A percentile compares a stretch with the other conserved stretches of the same genome.
phyloP scores from a whole-genome alignment of 2,113 vertebrate genomes.

The Nesogale talazaci region DNA sequence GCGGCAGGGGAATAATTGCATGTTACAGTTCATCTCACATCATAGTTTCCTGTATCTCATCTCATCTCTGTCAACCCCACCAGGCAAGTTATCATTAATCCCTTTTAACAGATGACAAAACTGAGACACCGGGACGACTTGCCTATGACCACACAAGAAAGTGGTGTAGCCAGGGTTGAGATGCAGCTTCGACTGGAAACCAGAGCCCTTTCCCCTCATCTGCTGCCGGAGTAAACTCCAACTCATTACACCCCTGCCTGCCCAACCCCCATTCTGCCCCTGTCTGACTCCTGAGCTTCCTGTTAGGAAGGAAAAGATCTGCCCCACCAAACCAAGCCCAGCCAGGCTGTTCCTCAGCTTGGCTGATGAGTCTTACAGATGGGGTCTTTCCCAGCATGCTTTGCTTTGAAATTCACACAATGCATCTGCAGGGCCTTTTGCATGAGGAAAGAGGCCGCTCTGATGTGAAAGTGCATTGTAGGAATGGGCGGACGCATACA shows the following conservation, averaged over 20 bases:
- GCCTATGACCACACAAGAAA: background rate
- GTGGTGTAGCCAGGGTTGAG: background rate
- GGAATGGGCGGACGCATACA: background rate
- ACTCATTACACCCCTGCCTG: background rate
- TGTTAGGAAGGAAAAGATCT: slow-evolving; percentile 21
- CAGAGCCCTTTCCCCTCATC: background rate
- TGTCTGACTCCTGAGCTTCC: slow-evolving; percentile 8
- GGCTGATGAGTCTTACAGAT: background rate
- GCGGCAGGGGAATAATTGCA: background rate
- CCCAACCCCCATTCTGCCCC: background rate
- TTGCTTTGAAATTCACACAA: background rate
- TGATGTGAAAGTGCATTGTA: fast-evolving
- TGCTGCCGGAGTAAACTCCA: background rate
- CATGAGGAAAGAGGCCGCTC: background rate
- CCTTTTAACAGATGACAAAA: background rate
- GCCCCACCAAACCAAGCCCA: background rate
- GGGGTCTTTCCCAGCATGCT: background rate
- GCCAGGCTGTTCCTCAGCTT: background rate
- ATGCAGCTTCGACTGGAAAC: background rate
- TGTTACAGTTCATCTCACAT: background rate
- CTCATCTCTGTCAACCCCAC: background rate
- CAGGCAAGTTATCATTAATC: background rate
- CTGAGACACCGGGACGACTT: background rate
- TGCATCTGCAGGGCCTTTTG: background rate
- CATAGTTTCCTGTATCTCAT: background rate